phyloP scores from a whole-genome alignment of 2,113 vertebrate genomes.

The Xenopus borealis region DNA sequence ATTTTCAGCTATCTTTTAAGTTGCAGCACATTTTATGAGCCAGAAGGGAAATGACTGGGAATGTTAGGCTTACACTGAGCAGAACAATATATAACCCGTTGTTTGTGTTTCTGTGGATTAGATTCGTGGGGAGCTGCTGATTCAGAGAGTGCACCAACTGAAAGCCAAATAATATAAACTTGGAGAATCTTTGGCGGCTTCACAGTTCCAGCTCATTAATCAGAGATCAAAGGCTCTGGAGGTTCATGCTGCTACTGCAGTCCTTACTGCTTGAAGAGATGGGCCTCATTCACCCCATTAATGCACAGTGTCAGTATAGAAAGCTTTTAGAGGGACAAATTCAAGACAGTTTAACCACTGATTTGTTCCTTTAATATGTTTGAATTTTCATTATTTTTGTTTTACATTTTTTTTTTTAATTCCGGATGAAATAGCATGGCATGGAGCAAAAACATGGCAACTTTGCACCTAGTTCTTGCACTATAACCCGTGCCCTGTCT shows the following conservation, averaged over 20 bases:
- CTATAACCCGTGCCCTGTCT: too few species aligned
- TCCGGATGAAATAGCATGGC: too few species aligned
- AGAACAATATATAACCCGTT: too few species aligned
- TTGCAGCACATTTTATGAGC: too few species aligned
- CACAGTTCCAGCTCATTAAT: slow-evolving; percentile 76
- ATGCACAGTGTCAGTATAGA: slow-evolving; percentile 68
- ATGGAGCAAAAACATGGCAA: too few species aligned
- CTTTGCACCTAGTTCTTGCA: too few species aligned
- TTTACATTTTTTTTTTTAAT: too few species aligned
- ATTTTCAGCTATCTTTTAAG: too few species aligned
- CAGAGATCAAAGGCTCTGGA: slow-evolving; percentile 66
- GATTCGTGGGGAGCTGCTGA: slow-evolving; percentile 67
- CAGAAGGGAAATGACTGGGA: too few species aligned
- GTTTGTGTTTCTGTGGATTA: slow-evolving; percentile 44
- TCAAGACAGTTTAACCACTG: slow-evolving; percentile 62
- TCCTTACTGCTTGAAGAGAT: slow-evolving; percentile 74
- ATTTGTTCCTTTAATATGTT: too few species aligned
- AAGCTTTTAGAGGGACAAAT: slow-evolving; percentile 72
- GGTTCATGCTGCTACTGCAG: slow-evolving; percentile 73
- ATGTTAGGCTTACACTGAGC: too few species aligned
- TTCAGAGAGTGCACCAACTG: slow-evolving; percentile 65
- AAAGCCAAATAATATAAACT: slow-evolving; percentile 67
- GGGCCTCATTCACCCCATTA: slow-evolving; percentile 58
- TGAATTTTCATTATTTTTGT: too few species aligned
- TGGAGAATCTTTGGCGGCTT: slow-evolving; percentile 65